Evolutionary conservation across 2,888 invertebrate genomes (phyloP), one percentile per base, ranked within the genome.

Genomic region (Mythimna albipuncta): DNA sequence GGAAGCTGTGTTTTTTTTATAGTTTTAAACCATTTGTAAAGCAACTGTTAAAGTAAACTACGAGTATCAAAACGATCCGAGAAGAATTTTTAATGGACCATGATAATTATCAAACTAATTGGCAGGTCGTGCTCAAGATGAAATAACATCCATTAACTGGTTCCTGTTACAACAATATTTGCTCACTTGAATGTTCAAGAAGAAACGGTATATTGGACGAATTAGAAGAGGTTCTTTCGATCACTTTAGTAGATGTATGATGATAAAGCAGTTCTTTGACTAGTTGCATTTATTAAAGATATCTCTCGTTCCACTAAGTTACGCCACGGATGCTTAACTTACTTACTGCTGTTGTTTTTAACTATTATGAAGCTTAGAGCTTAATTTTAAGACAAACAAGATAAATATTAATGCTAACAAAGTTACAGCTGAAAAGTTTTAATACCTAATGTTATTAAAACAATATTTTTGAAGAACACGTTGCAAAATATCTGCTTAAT

Each of bases 401-500:
- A 62, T 77, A 66, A 57, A 81, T 75, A 80, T 75, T 57, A 77
- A 81, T 75, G 21, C 32, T 58, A 50, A 54, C 61, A 62, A 77
- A 69, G 82, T 81, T 77, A 77, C 35, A 19, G 55, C 19, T 82
- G 47, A 26, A 82, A 65, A 79, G 38, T 82, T 63, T 62, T 13
- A 66, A 41, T 82, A 16, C 16, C 47, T 47, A 69, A 64, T 62
- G 61, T 61, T 69, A 72, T 73, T 69, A 64, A 75, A 80, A 70
- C 63, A 57, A 79, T 74, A 82, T 54, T 70, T 75, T 75, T 61
- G 50, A 69, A 72, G 73, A 76, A 67, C 70, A 72, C 61, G 65
- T 79, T 67, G 66, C 75, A 65, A 79, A 79, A 78, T 84, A 73
- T 21, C 57, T 72, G 84, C 64, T 77, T 83, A 74, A 75, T 76